Base-by-base conservation (phyloP, 2,797 vertebrate genomes). In the Epinephelus awoara region DNA sequence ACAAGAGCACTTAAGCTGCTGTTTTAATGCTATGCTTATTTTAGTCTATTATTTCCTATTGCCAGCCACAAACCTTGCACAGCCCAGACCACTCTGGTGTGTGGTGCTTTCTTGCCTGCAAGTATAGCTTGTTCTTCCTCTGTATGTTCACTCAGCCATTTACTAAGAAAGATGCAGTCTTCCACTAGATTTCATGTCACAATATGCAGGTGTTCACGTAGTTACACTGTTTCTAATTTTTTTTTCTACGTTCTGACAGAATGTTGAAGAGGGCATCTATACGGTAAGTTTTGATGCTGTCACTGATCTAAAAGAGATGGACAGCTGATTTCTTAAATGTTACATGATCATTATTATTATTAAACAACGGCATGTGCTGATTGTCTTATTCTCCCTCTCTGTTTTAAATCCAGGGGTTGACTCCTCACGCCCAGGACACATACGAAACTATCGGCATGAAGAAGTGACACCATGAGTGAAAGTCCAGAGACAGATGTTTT, bases 401-500 rank as follows among this genome's bases (percentile, higher is more conserved):
- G 5, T 64, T 67, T 62, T 2, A 34, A 34, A 63, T 44, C 18
- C 83, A 96, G 95, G 95, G 88, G 51, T 82, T 96, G 89, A 86
- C 80, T 29, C 91, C 87, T 73, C 94, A 59, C 0, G 67, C 63
- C 29, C 40, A 75, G 27, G 95, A 95, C 87, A 94, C 93, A 0
- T 96, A 96, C 3, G 94, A 96, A 75, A 93, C 89, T 27, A 94
- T 96, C 19, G 80, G 91, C 27, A 54, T 78, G 75, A 95, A 94
- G 82, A 93, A 94, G 75, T 89, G 80, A 86, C 6, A 0, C 0
- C 2, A 47, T 3, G 3, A 14, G 3, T 1, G 1, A 14, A 40
- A 54, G 17, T 21, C 61, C 15, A 17, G 9, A 25, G 51, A 61
- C 5, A 5, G 13, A 44, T 0, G 3, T 47, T 66, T 51, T 42